Conservation (phyloP, 2,113 vertebrate species). For the Gnathonemus longibarbis region DNA sequence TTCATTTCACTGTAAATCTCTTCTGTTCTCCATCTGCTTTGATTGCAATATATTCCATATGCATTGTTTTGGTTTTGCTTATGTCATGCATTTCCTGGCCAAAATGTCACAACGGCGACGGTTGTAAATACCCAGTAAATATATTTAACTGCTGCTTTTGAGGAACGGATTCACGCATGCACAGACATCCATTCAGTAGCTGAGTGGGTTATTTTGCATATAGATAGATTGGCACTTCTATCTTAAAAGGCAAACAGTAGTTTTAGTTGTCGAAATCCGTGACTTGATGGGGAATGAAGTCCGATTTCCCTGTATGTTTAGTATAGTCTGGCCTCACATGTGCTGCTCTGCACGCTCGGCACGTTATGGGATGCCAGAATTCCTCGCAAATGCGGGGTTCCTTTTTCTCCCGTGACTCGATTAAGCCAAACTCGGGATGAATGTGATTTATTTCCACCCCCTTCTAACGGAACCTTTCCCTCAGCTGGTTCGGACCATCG, state of each 20-base stretch:
- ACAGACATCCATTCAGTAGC: background rate
- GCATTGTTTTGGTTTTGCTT: background rate
- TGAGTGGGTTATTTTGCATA: background rate
- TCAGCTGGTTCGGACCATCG: background rate
- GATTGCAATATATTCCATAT: background rate
- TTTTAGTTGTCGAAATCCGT: background rate
- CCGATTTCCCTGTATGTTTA: background rate
- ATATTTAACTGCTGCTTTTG: background rate
- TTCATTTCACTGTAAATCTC: background rate
- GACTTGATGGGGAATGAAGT: background rate
- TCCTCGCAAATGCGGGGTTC: background rate
- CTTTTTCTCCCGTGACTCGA: background rate
- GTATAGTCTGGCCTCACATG: background rate
- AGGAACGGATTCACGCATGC: background rate
- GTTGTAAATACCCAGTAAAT: background rate
- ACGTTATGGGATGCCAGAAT: background rate
- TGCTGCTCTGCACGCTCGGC: background rate
- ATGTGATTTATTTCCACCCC: background rate
- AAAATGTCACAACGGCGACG: background rate
- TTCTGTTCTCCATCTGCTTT: background rate
- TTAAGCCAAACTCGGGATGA: background rate
- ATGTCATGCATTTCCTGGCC: background rate
- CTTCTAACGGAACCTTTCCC: constrained; percentile 1
- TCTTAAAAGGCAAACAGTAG: background rate
- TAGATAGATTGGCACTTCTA: background rate